Conservation (phyloP, 2,888 invertebrate species). For the Agriopis aurantiaria region DNA sequence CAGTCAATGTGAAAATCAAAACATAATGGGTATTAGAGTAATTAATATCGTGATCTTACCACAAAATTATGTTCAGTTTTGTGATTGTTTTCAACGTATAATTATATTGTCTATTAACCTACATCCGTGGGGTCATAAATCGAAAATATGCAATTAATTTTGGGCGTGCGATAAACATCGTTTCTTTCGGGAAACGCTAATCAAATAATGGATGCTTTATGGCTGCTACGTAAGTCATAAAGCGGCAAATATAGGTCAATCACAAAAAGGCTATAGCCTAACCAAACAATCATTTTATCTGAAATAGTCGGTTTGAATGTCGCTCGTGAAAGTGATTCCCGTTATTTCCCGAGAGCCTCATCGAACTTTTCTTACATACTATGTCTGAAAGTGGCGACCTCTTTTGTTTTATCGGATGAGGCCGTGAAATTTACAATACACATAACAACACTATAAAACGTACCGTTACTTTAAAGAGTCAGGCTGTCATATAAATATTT, state of each 20-base stretch:
- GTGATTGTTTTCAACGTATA: constrained; percentile 23
- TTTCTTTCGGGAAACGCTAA: constrained; percentile 49
- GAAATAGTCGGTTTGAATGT: constrained; percentile 63
- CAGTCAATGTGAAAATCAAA: neutral
- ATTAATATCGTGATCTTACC: constrained; percentile 10
- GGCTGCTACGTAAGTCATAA: constrained; percentile 57
- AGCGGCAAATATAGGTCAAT: constrained; percentile 58
- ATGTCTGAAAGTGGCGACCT: constrained; percentile 35
- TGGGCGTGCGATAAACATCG: constrained; percentile 39
- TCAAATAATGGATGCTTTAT: constrained; percentile 60
- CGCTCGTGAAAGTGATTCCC: constrained; percentile 66
- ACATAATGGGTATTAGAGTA: neutral
- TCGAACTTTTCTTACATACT: constrained; percentile 46
- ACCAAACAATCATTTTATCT: constrained; percentile 58
- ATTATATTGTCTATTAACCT: constrained; percentile 41
- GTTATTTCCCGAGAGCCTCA: constrained; percentile 67
- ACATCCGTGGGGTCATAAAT: constrained; percentile 36
- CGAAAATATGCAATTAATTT: constrained; percentile 44
- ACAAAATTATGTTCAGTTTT: constrained; percentile 11
- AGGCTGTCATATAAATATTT: neutral
- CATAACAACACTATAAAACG: neutral
- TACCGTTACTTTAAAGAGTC: neutral
- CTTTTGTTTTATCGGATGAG: constrained; percentile 3
- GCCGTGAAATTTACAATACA: neutral
- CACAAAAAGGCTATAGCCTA: constrained; percentile 56